Evolutionary conservation across 1,140 invertebrate species (phyloP), one percentile per base, ranked within the genome.

Genomic region (Physella acuta): DNA sequence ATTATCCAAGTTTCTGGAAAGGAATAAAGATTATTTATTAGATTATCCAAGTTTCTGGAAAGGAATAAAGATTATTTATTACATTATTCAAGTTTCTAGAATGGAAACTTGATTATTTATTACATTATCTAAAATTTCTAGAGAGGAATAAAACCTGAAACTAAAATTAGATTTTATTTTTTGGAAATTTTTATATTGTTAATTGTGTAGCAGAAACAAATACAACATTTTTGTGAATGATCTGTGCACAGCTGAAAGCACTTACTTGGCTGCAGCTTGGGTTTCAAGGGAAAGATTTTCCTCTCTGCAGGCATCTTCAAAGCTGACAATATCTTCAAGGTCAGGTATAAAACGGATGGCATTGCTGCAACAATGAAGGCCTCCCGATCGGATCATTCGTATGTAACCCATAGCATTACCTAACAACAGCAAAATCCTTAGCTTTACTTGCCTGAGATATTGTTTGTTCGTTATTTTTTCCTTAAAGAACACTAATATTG

Each of bases 351-450:
- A 98, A 3, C 92, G 89, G 33, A 94, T 93, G 0, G 94, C 93
- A 81, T 94, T 92, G 0, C 94, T 92, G 76, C 93, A 93, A 71
- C 93, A 95, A 81, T 97, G 92, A 14, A 97, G 88, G 17, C 94
- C 94, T 4, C 96, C 97, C 3, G 95, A 96, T 70, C 94, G 88
- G 58, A 99, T 92, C 83, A 98, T 90, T 44, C 97, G 88, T 0
- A 99, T 93, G 82, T 97, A 99, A 8, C 96, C 97, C 87, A 99
- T 90, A 1, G 95, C 94, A 87, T 99, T 99, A 17, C 96, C 91
- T 90, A 69, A 2, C n/a, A n/a, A n/a, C n/a, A n/a, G n/a, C n/a
- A n/a, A n/a, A n/a, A n/a, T n/a, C n/a, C n/a, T n/a, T n/a, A n/a
- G n/a, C n/a, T n/a, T n/a, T n/a, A n/a, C n/a, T n/a, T n/a, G n/a